Evolutionary conservation across 2,797 vertebrate species (phyloP).

Genomic region (Cheirogaleus major): DNA sequence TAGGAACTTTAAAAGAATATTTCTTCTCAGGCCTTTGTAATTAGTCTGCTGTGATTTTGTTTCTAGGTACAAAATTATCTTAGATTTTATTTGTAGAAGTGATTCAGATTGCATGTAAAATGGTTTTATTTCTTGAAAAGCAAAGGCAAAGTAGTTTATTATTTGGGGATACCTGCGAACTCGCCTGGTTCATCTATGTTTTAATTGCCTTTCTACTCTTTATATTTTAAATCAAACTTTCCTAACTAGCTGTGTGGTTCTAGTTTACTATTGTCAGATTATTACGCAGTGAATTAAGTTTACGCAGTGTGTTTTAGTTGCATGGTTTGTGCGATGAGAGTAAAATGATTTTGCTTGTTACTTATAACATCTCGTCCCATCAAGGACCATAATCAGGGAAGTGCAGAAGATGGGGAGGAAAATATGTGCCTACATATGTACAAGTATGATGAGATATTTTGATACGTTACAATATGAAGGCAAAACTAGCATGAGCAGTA

Average conservation of each 20-base stretch:
- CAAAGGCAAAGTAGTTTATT: conserved; percentile 25
- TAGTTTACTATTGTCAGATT: conserved; percentile 35
- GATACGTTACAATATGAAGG: neutral
- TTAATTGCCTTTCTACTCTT: conserved; percentile 48
- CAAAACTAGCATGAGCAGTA: neutral
- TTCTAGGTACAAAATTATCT: conserved; percentile 19
- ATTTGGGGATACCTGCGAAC: conserved; percentile 52
- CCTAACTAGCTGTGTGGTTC: conserved; percentile 33
- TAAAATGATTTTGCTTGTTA: neutral
- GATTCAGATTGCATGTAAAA: conserved; percentile 44
- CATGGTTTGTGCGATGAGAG: conserved; percentile 40
- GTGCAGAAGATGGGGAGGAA: neutral
- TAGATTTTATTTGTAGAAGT: conserved; percentile 45
- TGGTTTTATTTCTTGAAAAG: conserved; percentile 61
- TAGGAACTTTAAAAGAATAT: neutral
- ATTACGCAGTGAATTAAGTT: conserved; percentile 23
- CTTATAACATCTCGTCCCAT: neutral
- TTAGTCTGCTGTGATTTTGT: conserved; percentile 43
- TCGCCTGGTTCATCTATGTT: conserved; percentile 22
- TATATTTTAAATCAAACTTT: conserved; percentile 58
- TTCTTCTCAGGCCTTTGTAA: neutral
- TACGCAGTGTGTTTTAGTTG: neutral
- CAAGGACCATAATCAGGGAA: neutral
- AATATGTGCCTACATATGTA: neutral
- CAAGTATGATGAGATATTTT: neutral